Base-by-base conservation (phyloP, 2,888 invertebrate genomes). In the Drosophila buzzatii region DNA sequence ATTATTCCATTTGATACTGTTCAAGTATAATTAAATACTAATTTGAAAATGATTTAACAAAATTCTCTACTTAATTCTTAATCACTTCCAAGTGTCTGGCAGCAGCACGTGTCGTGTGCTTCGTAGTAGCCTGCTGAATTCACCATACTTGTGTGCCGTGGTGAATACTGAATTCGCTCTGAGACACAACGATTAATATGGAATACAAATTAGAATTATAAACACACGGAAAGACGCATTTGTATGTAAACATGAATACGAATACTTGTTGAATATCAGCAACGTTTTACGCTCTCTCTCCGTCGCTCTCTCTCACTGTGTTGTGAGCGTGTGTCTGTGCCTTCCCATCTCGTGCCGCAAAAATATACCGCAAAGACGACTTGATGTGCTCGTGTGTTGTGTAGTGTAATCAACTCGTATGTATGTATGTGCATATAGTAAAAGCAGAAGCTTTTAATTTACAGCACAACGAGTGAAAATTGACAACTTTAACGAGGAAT, bases 181-280 rank as follows among this genome's bases (percentile, higher is more conserved):
- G 62, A 66, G 68, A 59, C 67, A 68, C 47, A 53, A 57, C 56
- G 72, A 63, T 67, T 58, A 58, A 65, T 20, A 23, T 47, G 27
- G 12, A 49, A 66, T 42, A 27, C 44, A 71, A 65, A 64, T 66
- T 71, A 45, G 44, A 67, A 84, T 66, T 57, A 56, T 65, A 47
- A 31, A 51, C 51, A 68, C 31, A 73, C 33, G 39, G 53, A 61
- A 49, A 42, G 27, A 52, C 20, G 12, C 39, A 64, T 49, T 68
- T 23, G 23, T 39, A 5, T 51, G 47, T 65, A 53, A 57, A 82
- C 72, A 67, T 60, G 71, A 47, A 66, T 62, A 65, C 42, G 44
- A 56, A 42, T 57, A 85, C 82, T 85, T 83, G 88, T 85, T 85
- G 85, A 81, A 82, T 79, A 68, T 69, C 41, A 53, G 37, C 66